Evolutionary conservation across 2,888 invertebrate genomes (phyloP), one percentile per base, ranked within the genome.

Genomic region (Drosophila paramelanica): DNA sequence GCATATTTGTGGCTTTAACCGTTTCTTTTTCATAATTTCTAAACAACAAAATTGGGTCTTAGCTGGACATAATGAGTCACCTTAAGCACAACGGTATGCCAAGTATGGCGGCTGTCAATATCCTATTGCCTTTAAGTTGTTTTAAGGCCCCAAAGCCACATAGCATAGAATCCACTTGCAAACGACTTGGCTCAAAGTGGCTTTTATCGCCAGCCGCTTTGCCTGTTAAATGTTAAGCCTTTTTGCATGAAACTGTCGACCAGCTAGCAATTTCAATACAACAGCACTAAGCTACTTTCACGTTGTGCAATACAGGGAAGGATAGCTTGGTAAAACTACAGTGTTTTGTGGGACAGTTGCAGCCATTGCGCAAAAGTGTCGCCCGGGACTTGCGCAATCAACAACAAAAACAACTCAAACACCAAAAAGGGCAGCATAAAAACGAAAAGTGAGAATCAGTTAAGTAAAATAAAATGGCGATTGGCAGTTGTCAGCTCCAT

Each of bases 31-130:
- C 74, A 66, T 61, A 61, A 66, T 67, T 74, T 74, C 39, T 11
- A 25, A 50, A 58, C 59, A 66, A 73, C 57, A 77, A 67, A 65
- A 56, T 67, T 57, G 23, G 39, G 14, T 36, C 33, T 68, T 73
- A 64, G 61, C 70, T 65, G 66, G 46, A 47, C 49, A 64, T 86
- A 86, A 81, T 85, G 66, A 85, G 68, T 57, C 58, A 49, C 71
- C 25, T 14, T 11, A n/a, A 25, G 45, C n/a, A 46, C 11, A 52
- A 51, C 23, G 45, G 33, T 52, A 61, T 46, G 52, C 42, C 36
- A 50, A 70, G 39, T 33, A 53, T 53, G 25, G 27, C 46, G 20
- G 10, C 46, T 57, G 67, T 60, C 53, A 62, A 36, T 72, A 67
- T 60, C 23, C 27, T 27, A 58, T 57, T 51, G 49, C 27, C 42